These are phyloP conservation scores for Arbacia lixula DNA, from an alignment of 53 echinoderm and acorn worm species.

Conservation along the genomic window DNA sequence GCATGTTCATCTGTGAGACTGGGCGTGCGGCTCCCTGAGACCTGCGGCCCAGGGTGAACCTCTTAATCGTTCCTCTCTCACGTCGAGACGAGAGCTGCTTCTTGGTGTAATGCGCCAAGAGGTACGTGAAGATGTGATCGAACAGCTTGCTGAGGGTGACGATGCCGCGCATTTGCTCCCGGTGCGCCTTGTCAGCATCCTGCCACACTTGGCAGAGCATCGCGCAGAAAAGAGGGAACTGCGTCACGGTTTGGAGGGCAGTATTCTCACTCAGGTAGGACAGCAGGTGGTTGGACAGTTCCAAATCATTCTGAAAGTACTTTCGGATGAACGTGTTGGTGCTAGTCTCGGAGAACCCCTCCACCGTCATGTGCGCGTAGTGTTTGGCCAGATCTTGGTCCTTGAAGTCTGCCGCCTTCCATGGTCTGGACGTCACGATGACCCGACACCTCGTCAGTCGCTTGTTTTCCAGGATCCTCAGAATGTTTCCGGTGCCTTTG, in stretches of 20 bases:
- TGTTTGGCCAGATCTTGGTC: constrained; percentile 45
- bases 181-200: constrained; percentile 1
- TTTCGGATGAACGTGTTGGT: constrained; percentile 9
- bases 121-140: constrained; percentile 50
- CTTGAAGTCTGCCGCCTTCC: constrained; percentile 52
- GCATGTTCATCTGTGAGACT: neutral
- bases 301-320: constrained; percentile 38
- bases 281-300: constrained; percentile 4
- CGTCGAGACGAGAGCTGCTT: neutral
- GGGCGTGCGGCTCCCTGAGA: neutral
- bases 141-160: constrained; percentile 51
- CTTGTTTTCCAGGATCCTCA: constrained; percentile 51
- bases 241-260: constrained; percentile 35
- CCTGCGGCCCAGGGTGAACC: constrained; percentile 1
- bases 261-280: constrained; percentile 39
- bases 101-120: constrained; percentile 38
- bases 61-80: neutral
- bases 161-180: constrained; percentile 29
- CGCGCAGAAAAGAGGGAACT: constrained; percentile 50
- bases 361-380: constrained; percentile 44
- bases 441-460: constrained; percentile 42
- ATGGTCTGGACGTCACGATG: constrained; percentile 36
- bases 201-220: constrained; percentile 56
- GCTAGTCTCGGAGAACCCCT: constrained; percentile 24
- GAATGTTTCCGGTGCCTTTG: constrained; percentile 48